These are phyloP conservation scores for Astyanax mexicanus DNA, from an alignment of 2,797 vertebrate genomes.

Conservation along the genomic window DNA sequence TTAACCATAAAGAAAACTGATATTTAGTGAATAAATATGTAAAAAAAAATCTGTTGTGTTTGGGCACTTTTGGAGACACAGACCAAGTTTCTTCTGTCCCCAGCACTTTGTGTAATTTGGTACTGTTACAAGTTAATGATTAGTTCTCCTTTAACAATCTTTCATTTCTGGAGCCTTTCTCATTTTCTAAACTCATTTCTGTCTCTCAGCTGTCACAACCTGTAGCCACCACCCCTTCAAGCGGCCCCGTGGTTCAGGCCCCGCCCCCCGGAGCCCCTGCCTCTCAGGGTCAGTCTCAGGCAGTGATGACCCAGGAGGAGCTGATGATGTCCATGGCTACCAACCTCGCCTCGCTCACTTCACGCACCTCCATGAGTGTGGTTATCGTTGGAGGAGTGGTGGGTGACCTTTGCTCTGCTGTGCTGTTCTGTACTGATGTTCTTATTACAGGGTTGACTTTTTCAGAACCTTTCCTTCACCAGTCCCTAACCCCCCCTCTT, in stretches of 20 bases:
- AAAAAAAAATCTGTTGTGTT: no score
- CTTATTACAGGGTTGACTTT: not conserved
- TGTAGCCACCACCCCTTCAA: conserved; percentile 81
- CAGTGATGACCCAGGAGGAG: conserved; percentile 85
- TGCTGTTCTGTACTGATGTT: no score
- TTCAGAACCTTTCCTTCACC: no score
- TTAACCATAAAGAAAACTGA: no score
- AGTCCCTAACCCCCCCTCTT: no score
- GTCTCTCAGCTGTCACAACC: conserved; percentile 78
- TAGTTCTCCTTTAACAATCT: not conserved
- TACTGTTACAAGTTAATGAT: no score
- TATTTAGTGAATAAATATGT: no score
- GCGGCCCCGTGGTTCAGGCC: conserved; percentile 70
- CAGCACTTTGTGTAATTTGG: no score
- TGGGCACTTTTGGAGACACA: no score
- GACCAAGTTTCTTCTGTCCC: no score
- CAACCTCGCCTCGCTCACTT: conserved; percentile 89
- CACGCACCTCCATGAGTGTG: conserved; percentile 90
- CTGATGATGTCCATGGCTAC: conserved; percentile 87
- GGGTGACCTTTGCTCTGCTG: not conserved
- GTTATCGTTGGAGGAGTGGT: conserved; percentile 93
- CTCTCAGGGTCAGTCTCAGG: conserved; percentile 65
- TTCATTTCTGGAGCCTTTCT: not conserved
- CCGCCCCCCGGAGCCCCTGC: conserved; percentile 60
- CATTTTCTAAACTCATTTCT: not conserved